Evolutionary conservation across 2,113 vertebrate species (phyloP).

Genomic region (Pelodiscus sinensis): DNA sequence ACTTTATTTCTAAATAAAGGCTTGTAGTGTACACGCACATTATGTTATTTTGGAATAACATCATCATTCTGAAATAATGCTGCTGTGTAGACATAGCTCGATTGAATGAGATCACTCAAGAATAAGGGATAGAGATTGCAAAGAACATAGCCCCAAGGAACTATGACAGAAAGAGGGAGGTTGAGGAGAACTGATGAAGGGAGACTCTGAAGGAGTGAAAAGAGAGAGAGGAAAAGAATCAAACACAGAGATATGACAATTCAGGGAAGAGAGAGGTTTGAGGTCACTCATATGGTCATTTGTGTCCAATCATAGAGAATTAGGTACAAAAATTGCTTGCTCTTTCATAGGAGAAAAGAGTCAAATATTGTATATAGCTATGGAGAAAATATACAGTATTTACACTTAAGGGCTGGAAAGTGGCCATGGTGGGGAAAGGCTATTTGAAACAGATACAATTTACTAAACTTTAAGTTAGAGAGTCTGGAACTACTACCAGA

Average conservation of each 20-base stretch:
- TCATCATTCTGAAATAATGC: no score
- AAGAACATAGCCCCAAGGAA: background rate
- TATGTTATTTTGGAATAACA: no score
- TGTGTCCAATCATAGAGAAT: background rate
- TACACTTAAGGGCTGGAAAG: conserved; percentile 18
- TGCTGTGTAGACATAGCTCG: no score
- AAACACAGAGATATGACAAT: background rate
- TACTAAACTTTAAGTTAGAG: background rate
- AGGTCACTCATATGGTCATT: background rate
- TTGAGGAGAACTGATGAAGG: background rate
- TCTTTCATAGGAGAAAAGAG: background rate
- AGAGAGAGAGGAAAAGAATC: background rate
- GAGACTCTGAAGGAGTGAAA: background rate
- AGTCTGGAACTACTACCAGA: background rate
- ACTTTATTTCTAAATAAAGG: no score
- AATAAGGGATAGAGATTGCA: background rate
- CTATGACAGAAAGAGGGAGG: background rate
- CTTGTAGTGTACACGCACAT: no score
- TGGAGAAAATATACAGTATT: background rate
- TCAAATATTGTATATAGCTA: background rate
- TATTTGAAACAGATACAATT: background rate
- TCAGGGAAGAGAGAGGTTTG: background rate
- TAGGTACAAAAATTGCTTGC: background rate
- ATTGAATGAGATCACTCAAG: background rate
- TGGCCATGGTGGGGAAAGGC: background rate